Conservation (phyloP, 2,797 vertebrate genomes). For the Paramormyrops hopkinsi region DNA sequence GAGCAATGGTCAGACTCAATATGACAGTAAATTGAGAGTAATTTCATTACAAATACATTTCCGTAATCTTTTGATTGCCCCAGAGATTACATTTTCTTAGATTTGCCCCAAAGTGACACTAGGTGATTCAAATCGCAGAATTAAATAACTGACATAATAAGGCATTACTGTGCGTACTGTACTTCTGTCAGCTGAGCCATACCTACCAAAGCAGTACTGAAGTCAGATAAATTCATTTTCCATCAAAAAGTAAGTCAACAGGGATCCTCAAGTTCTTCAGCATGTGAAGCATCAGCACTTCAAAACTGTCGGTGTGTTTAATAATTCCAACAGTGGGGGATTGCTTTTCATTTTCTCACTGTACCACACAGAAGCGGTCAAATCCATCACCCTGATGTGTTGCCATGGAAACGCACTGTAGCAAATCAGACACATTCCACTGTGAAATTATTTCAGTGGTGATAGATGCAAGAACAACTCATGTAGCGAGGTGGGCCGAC, state of each 20-base stretch:
- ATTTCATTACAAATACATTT: not conserved
- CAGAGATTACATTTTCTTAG: not conserved
- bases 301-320: constrained; percentile 19
- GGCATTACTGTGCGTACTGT: not conserved
- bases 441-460: constrained; percentile 23
- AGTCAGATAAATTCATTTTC: constrained; percentile 14
- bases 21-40: not conserved
- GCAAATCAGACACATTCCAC: constrained; percentile 27
- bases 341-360: constrained; percentile 21
- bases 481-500: not conserved
- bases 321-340: constrained; percentile 24
- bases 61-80: not conserved
- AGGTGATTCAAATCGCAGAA: not conserved
- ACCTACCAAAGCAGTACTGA: not conserved
- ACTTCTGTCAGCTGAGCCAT: not conserved
- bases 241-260: constrained; percentile 10
- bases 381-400: constrained; percentile 35
- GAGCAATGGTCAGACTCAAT: not conserved
- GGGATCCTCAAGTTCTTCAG: constrained; percentile 4
- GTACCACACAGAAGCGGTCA: constrained; percentile 25
- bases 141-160: not conserved
- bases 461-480: constrained; percentile 26
- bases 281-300: constrained; percentile 13
- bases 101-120: not conserved
- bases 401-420: constrained; percentile 38